phyloP scores from a whole-genome alignment of 2,888 invertebrate genomes.

The Uropetala carovei region DNA sequence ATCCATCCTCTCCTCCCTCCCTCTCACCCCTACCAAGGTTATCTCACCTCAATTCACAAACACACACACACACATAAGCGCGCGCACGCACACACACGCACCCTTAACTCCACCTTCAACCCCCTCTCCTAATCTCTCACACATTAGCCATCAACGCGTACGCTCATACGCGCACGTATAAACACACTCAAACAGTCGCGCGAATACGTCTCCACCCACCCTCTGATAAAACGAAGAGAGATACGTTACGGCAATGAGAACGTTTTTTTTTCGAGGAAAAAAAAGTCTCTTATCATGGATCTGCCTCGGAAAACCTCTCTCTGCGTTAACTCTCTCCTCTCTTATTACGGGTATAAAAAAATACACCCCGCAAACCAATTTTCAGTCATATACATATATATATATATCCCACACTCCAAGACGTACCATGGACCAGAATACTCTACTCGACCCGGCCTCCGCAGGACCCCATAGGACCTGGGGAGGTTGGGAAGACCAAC shows the following conservation, averaged over 20 bases:
- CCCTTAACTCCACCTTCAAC: neutral
- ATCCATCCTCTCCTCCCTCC: neutral
- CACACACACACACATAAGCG: neutral
- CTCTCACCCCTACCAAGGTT: neutral
- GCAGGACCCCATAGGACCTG: no score
- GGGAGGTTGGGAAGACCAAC: no score
- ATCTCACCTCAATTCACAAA: neutral
- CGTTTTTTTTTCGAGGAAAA: neutral
- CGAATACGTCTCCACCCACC: neutral
- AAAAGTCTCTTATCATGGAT: neutral
- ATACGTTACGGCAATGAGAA: neutral
- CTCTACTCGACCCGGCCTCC: neutral
- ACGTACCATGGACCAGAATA: neutral
- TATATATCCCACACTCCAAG: neutral
- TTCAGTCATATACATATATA: no score
- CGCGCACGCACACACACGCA: neutral
- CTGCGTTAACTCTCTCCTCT: neutral
- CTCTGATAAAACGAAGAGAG: neutral
- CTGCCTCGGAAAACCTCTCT: neutral
- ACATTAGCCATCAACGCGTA: neutral
- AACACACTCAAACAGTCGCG: neutral
- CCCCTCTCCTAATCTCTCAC: neutral
- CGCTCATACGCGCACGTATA: no score
- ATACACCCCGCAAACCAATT: neutral
- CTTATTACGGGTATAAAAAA: neutral